phyloP scores from a whole-genome alignment of 2,888 invertebrate species.

The Campoplex nolae region DNA sequence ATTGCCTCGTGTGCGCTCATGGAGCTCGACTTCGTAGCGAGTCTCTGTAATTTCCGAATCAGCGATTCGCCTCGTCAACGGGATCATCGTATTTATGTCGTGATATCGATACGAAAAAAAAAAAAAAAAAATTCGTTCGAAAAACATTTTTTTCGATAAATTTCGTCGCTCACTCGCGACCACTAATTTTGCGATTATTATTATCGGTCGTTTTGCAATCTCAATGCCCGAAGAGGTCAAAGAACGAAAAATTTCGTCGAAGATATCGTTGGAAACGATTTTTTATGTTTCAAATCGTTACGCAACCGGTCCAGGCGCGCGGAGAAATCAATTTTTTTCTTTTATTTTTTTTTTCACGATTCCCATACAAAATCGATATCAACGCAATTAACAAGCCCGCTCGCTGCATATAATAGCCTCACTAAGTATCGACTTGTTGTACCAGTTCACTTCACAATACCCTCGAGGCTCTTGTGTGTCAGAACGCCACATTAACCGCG shows the following conservation, averaged over 20 bases:
- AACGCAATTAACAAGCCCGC: background rate
- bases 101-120: background rate
- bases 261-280: background rate
- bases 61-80: background rate
- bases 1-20: background rate
- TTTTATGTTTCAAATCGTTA: background rate
- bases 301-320: background rate
- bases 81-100: background rate
- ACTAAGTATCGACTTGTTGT: slow-evolving; percentile 26
- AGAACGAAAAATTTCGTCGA: background rate
- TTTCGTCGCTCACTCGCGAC: background rate
- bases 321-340: background rate
- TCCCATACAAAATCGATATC: background rate
- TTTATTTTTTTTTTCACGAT: background rate
- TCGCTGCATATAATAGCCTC: slow-evolving; percentile 1
- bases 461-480: slow-evolving; percentile 33
- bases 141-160: background rate
- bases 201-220: background rate
- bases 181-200: background rate
- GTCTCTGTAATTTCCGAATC: background rate
- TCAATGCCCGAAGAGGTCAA: background rate
- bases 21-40: background rate
- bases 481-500: slow-evolving; percentile 14
- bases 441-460: slow-evolving; percentile 39
- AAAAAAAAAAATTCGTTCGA: background rate